Conservation (phyloP, 1,140 invertebrate genomes). For the Aphelinus certus region DNA sequence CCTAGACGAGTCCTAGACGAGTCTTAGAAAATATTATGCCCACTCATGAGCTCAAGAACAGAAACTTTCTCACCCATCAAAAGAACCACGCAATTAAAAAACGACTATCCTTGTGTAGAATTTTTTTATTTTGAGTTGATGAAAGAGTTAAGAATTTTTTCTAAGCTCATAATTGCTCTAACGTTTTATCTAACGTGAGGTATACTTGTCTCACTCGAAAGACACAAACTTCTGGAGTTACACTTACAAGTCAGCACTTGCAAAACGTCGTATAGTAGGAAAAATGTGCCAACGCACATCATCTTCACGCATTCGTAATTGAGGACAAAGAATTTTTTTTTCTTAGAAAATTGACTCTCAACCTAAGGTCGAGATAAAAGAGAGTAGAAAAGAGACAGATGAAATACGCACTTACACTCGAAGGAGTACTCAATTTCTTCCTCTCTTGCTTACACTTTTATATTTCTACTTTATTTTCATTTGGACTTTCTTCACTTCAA, state of each 20-base stretch:
- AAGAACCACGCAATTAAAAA: no score
- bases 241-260: not conserved
- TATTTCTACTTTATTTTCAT: not conserved
- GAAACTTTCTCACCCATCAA: no score
- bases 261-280: not conserved
- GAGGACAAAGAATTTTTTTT: not conserved
- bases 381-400: not conserved
- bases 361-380: constrained; percentile 12
- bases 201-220: not conserved
- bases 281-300: not conserved
- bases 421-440: not conserved
- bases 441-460: not conserved
- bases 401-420: constrained; percentile 12
- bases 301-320: constrained; percentile 9
- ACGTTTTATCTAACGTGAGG: not conserved
- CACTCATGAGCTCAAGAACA: no score
- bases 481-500: no score
- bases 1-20: no score
- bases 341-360: constrained; percentile 29
- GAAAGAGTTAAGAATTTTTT: no score
- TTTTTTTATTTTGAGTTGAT: no score
- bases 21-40: no score
- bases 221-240: not conserved
- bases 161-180: no score
- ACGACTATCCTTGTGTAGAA: no score